phyloP scores from a whole-genome alignment of 2,113 vertebrate genomes.

The Nerophis ophidion region DNA sequence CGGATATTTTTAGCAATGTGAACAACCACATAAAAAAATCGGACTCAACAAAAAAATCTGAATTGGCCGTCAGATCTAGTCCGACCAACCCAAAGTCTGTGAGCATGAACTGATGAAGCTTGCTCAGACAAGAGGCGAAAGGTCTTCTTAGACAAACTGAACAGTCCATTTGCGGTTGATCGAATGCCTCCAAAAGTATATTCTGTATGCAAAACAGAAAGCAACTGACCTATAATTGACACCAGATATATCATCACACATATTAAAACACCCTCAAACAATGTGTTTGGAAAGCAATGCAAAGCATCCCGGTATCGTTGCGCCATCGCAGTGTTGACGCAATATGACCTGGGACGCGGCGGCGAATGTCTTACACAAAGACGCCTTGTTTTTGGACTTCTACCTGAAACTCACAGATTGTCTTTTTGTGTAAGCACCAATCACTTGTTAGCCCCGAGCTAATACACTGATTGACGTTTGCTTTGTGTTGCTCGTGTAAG shows the following conservation, averaged over 20 bases:
- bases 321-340: constrained; percentile 35
- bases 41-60: too few species aligned
- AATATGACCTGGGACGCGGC: constrained; percentile 40
- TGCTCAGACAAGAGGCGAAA: too few species aligned
- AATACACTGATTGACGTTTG: constrained; percentile 54
- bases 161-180: too few species aligned
- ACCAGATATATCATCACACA: constrained; percentile 7
- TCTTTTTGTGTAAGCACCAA: constrained; percentile 70
- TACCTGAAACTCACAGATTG: constrained; percentile 22
- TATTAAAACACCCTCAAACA: constrained; percentile 56
- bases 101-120: too few species aligned
- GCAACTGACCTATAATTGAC: background rate
- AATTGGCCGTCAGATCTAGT: too few species aligned
- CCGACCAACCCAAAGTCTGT: too few species aligned
- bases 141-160: too few species aligned
- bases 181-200: background rate
- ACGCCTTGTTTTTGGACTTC: constrained; percentile 40
- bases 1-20: too few species aligned
- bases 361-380: constrained; percentile 59
- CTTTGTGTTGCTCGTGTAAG: constrained; percentile 64
- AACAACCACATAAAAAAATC: too few species aligned
- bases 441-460: constrained; percentile 53
- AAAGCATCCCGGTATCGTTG: constrained; percentile 54
- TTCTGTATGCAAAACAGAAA: constrained; percentile 11
- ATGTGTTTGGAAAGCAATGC: constrained; percentile 67